Evolutionary conservation across 1,140 invertebrate species (phyloP).

Genomic region (Drosophila elegans): DNA sequence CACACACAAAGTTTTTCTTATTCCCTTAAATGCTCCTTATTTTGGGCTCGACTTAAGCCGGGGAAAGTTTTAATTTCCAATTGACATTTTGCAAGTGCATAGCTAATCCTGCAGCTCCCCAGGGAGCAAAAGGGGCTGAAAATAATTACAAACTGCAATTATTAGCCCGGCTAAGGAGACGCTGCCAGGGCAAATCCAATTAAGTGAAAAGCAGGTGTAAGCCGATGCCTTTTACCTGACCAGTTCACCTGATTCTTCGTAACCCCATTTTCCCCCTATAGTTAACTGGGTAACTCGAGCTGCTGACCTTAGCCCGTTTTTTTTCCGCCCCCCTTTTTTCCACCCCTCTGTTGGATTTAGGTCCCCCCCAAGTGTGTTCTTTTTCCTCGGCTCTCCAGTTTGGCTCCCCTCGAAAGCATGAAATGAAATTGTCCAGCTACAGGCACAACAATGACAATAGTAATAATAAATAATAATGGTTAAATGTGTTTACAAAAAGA

Average conservation of each 20-base stretch:
- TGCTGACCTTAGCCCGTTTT: constrained; percentile 39
- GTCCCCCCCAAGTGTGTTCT: constrained; percentile 3
- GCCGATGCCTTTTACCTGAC: constrained; percentile 59
- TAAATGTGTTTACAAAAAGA: constrained; percentile 50
- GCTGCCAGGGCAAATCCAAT: constrained; percentile 74
- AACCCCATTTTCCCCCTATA: background rate
- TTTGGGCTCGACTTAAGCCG: constrained; percentile 18
- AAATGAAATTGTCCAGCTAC: constrained; percentile 70
- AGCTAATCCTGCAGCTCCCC: constrained; percentile 7
- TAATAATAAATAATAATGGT: constrained; percentile 68
- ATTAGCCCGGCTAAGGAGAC: constrained; percentile 59
- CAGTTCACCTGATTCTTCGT: constrained; percentile 7
- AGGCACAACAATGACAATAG: constrained; percentile 52
- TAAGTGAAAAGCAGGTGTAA: constrained; percentile 82
- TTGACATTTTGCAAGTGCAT: constrained; percentile 55
- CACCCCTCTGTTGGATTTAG: background rate
- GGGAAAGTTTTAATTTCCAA: constrained; percentile 45
- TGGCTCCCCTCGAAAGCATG: constrained; percentile 29
- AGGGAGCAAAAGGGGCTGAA: constrained; percentile 8
- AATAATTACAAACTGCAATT: constrained; percentile 83
- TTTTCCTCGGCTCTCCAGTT: constrained; percentile 12
- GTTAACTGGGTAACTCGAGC: constrained; percentile 50
- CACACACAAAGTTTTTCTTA: constrained; percentile 15
- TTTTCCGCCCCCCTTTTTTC: background rate
- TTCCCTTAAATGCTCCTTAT: constrained; percentile 8